These are phyloP conservation scores for Cynaeus angustus DNA, from an alignment of 2,888 invertebrate genomes.

Conservation along the genomic window DNA sequence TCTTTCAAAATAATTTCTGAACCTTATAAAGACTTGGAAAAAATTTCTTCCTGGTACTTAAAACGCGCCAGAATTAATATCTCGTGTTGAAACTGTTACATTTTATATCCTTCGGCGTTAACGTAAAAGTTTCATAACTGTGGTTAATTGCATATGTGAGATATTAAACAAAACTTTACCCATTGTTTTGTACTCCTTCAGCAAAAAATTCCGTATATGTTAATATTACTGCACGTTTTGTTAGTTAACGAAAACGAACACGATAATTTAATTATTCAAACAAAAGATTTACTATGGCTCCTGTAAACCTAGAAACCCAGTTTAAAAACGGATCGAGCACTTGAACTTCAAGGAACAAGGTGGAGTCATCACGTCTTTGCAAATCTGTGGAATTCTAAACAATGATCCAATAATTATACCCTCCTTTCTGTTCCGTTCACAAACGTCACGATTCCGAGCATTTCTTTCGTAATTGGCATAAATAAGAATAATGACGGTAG, in stretches of 20 bases:
- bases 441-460: conserved; percentile 24
- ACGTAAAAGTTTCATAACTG: conserved; percentile 8
- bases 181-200: neutral
- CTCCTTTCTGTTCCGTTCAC: conserved; percentile 12
- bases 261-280: no score
- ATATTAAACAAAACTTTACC: neutral
- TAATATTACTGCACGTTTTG: no score
- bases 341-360: conserved; percentile 34
- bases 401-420: conserved; percentile 14
- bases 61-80: neutral
- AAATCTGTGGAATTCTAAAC: conserved; percentile 27
- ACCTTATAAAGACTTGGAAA: neutral
- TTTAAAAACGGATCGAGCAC: conserved; percentile 4
- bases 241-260: no score
- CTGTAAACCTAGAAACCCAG: conserved; percentile 21
- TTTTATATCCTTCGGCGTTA: conserved; percentile 8
- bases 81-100: conserved; percentile 4
- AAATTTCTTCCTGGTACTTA: conserved; percentile 3
- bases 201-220: no score
- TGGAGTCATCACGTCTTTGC: conserved; percentile 28
- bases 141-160: neutral
- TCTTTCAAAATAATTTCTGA: no score
- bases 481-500: conserved; percentile 23
- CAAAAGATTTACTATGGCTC: no score
- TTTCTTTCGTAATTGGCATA: conserved; percentile 8